phyloP scores from a whole-genome alignment of 2,797 vertebrate genomes.

The Eurystomus glaucurus region DNA sequence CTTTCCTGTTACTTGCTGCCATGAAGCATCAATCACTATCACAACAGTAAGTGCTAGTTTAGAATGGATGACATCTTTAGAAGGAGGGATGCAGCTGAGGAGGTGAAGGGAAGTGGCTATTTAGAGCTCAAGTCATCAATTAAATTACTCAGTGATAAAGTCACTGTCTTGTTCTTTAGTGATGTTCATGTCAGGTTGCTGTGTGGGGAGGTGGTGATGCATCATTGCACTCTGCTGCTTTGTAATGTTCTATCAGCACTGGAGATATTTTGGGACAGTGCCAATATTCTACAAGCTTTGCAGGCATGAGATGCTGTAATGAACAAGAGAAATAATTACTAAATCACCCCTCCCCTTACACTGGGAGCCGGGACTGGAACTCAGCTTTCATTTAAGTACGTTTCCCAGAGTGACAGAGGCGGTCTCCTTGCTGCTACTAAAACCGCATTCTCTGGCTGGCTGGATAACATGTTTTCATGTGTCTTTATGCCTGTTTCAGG shows the following conservation, averaged over 20 bases:
- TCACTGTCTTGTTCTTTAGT: slow-evolving; percentile 46
- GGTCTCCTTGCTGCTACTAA: neutral
- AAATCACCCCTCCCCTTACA: slow-evolving; percentile 5
- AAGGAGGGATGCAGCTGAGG: slow-evolving; percentile 31
- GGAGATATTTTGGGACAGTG: slow-evolving; percentile 52
- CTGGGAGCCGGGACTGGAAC: neutral
- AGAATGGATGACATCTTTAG: slow-evolving; percentile 43
- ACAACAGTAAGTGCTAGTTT: slow-evolving; percentile 47
- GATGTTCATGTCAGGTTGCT: slow-evolving; percentile 51
- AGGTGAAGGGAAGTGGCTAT: slow-evolving; percentile 56
- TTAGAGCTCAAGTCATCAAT: slow-evolving; percentile 58
- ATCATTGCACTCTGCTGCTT: slow-evolving; percentile 23
- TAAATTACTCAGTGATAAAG: slow-evolving; percentile 55
- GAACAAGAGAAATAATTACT: slow-evolving; percentile 41
- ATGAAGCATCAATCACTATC: slow-evolving; percentile 54
- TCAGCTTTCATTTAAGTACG: neutral
- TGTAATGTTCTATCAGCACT: neutral
- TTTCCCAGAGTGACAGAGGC: neutral
- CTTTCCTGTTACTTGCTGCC: slow-evolving; percentile 39
- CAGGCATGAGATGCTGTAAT: slow-evolving; percentile 4
- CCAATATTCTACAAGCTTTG: slow-evolving; percentile 40
- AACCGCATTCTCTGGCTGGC: neutral
- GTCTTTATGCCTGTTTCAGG: neutral
- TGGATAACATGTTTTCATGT: neutral
- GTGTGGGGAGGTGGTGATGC: slow-evolving; percentile 46